Conservation (phyloP, 1,140 invertebrate species). For the Laupala kohalensis region DNA sequence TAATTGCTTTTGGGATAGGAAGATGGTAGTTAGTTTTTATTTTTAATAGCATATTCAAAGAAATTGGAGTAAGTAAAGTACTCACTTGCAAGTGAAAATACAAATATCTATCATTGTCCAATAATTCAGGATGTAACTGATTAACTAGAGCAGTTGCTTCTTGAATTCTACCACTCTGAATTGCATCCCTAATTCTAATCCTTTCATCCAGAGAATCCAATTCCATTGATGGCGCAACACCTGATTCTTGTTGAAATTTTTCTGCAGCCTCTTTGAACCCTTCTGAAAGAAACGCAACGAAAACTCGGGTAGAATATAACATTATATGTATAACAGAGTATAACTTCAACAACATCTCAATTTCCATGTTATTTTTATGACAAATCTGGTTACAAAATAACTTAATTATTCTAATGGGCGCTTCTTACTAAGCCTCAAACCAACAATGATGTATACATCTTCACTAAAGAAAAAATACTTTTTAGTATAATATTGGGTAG, state of each 20-base stretch:
- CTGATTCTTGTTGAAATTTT: conserved; percentile 90
- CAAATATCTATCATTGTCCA: conserved; percentile 89
- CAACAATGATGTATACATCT: no score
- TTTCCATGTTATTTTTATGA: no score
- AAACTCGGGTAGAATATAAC: no score
- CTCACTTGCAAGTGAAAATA: conserved; percentile 87
- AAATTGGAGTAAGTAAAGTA: background rate
- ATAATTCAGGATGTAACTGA: conserved; percentile 81
- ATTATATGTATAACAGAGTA: no score
- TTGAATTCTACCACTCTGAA: conserved; percentile 84
- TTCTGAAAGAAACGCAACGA: conserved; percentile 52
- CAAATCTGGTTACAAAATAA: no score
- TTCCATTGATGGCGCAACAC: conserved; percentile 72
- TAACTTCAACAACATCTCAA: no score
- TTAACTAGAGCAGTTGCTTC: conserved; percentile 90
- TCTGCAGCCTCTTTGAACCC: conserved; percentile 96
- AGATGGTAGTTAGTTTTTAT: background rate
- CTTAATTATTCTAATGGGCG: no score
- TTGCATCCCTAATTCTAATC: conserved; percentile 87
- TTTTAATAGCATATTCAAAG: background rate
- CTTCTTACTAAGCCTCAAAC: no score
- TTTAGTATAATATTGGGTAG: no score
- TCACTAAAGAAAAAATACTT: no score
- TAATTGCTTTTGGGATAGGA: conserved; percentile 54
- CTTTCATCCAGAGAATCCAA: conserved; percentile 82